A percentile compares a stretch with the other conserved stretches of the same genome.
These are phyloP conservation scores for Falcaria lacertinaria DNA, from an alignment of 2,888 invertebrate species.

Conservation along the genomic window DNA sequence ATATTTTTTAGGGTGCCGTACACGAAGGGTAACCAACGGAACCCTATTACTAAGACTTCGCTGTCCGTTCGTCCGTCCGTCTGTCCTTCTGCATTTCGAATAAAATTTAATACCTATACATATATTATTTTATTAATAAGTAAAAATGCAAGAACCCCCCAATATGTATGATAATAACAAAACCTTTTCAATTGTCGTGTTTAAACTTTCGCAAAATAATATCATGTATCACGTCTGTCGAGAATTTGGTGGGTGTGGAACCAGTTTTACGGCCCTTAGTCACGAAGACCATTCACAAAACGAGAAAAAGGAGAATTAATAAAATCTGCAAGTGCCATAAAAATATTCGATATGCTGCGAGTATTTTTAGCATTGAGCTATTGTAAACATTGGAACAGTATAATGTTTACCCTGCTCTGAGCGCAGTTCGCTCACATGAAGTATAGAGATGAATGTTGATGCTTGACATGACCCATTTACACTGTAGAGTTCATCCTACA, in stretches of 20 bases:
- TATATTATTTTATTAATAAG: too few relatives aligned
- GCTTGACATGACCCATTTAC: neutral
- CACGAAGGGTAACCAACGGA: too few relatives aligned
- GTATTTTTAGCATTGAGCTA: constrained; percentile 46
- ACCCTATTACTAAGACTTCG: too few relatives aligned
- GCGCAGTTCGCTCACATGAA: constrained; percentile 24
- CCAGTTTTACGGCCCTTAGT: constrained; percentile 40
- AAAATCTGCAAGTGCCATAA: constrained; percentile 14
- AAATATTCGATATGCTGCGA: constrained; percentile 33
- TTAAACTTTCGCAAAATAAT: constrained; percentile 38
- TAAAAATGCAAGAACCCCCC: neutral
- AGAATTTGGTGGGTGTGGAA: constrained; percentile 51
- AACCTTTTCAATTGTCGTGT: neutral
- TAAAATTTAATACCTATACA: too few relatives aligned
- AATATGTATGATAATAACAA: neutral
- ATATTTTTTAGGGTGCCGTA: too few relatives aligned
- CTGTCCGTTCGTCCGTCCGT: too few relatives aligned
- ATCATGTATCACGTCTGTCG: constrained; percentile 23
- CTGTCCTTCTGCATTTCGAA: too few relatives aligned
- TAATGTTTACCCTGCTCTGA: constrained; percentile 40
- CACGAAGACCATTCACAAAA: constrained; percentile 24
- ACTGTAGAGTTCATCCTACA: neutral
- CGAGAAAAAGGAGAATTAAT: constrained; percentile 24
- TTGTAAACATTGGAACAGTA: constrained; percentile 57
- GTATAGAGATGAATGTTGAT: constrained; percentile 28